Conservation (phyloP, 2,888 invertebrate species). For the Watsonalla cultraria region DNA sequence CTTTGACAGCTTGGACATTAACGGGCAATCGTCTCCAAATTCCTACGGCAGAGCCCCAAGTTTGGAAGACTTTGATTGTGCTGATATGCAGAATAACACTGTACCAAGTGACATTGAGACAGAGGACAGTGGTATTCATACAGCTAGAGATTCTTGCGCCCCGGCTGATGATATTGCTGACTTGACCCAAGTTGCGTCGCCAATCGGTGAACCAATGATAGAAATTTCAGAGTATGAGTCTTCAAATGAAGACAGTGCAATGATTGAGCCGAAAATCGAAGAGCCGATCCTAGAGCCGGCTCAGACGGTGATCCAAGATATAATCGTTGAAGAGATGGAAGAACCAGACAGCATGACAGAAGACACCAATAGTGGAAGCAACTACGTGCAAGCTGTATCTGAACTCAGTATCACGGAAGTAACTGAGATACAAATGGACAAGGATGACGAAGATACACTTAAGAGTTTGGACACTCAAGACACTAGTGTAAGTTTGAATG, state of each 20-base stretch:
- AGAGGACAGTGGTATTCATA: conserved; percentile 89
- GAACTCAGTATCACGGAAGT: conserved; percentile 65
- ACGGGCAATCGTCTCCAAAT: conserved; percentile 72
- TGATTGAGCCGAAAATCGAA: conserved; percentile 53
- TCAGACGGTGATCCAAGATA: conserved; percentile 48
- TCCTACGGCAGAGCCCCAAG: conserved; percentile 82
- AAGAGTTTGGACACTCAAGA: conserved; percentile 76
- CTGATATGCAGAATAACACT: conserved; percentile 79
- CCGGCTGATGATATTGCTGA: conserved; percentile 87
- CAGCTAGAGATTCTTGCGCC: conserved; percentile 87
- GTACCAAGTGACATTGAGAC: conserved; percentile 82
- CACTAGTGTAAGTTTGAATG: conserved; percentile 77
- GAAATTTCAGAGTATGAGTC: conserved; percentile 70
- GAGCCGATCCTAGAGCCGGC: conserved; percentile 37
- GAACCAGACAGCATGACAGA: conserved; percentile 62
- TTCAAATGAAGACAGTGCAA: conserved; percentile 60
- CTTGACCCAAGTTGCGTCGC: conserved; percentile 68
- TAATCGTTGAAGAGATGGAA: conserved; percentile 68
- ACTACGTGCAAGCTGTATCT: conserved; percentile 65
- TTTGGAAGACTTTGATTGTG: conserved; percentile 80
- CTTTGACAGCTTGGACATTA: conserved; percentile 81
- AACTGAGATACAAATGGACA: conserved; percentile 73
- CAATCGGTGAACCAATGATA: conserved; percentile 64
- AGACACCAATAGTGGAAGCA: conserved; percentile 64
- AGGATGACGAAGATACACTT: conserved; percentile 73